Percentiles rank a stretch among this genome's conserved stretches.
phyloP scores from a whole-genome alignment of 2,888 invertebrate genomes.

The Ichneumoninae sp. region DNA sequence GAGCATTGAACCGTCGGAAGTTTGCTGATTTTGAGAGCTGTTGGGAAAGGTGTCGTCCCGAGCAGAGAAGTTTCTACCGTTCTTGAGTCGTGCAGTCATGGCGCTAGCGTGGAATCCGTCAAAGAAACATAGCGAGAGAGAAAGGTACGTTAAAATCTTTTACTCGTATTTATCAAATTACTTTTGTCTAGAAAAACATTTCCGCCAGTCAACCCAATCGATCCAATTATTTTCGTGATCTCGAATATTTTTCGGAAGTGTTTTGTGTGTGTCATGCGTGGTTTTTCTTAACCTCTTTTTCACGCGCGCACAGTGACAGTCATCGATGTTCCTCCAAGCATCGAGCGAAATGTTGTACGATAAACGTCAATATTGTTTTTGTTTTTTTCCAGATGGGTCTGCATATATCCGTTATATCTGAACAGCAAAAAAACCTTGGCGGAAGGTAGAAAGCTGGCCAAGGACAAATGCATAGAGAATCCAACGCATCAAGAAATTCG shows the following conservation, averaged over 20 bases:
- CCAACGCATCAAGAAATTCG: slow-evolving; percentile 98
- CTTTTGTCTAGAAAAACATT: background rate
- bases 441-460: slow-evolving; percentile 94
- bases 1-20: too few species aligned
- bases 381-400: slow-evolving; percentile 91
- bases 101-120: slow-evolving; percentile 88
- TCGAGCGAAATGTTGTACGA: background rate
- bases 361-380: background rate
- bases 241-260: background rate
- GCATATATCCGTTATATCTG: slow-evolving; percentile 98
- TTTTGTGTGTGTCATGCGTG: slow-evolving; percentile 3
- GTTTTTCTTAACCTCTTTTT: slow-evolving; percentile 71
- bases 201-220: slow-evolving; percentile 44
- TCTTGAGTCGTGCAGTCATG: slow-evolving; percentile 70
- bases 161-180: slow-evolving; percentile 14
- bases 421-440: slow-evolving; percentile 96
- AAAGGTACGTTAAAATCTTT: slow-evolving; percentile 86
- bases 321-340: background rate
- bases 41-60: background rate
- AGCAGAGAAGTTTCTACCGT: background rate
- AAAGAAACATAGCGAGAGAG: slow-evolving; percentile 92
- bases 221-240: background rate
- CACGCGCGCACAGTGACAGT: background rate
- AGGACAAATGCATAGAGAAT: slow-evolving; percentile 95
- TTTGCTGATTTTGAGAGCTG: background rate